Base-by-base conservation (phyloP, 2,797 vertebrate species). In the Adelosebastes latens region DNA sequence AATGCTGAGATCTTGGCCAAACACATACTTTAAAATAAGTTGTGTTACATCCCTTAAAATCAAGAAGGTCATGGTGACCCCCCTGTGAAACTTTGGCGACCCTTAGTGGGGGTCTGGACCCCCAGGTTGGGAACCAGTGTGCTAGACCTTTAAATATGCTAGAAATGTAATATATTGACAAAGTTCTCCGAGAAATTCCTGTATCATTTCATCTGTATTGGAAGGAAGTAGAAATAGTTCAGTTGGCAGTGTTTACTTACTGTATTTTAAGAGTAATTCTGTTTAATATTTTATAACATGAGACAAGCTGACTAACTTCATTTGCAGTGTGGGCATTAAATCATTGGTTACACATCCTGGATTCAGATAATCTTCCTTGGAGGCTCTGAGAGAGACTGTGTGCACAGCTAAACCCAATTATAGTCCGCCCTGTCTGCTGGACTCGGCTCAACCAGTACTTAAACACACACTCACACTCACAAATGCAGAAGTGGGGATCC, bases 341-440 rank as follows among this genome's bases (percentile, higher is more conserved):
- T 80, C 25, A 69, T 62, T 68, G 52, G 59, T 85, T 89, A 66
- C 76, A 77, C 76, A 88, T 83, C 72, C 83, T 68, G 86, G 75
- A 82, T 77, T 81, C 70, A 72, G 32, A 31, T 88, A 73, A 88
- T 89, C 86, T 69, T 78, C 55, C 52, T 74, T 42, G 20, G 53
- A 64, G 65, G 66, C 72, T 56, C 49, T 18, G 39, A 72, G 49
- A 46, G 42, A 7, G 49, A 66, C 56, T 46, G 76, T 88, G 74
- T 86, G 80, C 59, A 77, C 27, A 56, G 62, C 32, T 80, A 52
- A 82, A 75, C 49, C 39, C 20, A 49, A 66, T 49, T 64, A 58
- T 67, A 71, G 72, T 65, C 66, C 13, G n/a, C 36, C 27, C 53
- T 55, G 59, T 16, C 72, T 81, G 70, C 72, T 82, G 52, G 72